Base-by-base conservation (phyloP, 2,797 vertebrate species). In the Scolopax bukidnonensis region DNA sequence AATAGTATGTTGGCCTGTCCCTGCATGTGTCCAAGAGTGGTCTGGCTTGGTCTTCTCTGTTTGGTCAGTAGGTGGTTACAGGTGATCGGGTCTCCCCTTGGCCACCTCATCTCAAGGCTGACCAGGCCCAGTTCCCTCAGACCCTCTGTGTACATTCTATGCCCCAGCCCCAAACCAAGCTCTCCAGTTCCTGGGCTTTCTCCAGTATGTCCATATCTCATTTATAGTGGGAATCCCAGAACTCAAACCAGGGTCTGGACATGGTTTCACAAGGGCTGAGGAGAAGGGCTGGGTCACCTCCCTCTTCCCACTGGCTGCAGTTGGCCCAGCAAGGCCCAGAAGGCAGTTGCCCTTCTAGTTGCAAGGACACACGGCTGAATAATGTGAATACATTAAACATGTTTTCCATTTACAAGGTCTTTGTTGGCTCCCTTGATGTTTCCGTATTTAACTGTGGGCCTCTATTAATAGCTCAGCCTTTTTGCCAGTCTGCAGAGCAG, bases 251-350 rank as follows among this genome's bases (percentile, higher is more conserved):
- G 53, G 10, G 0, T 61, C 47, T 69, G 61, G 69, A 25, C 0
- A 0, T 20, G 28, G 50, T 57, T 56, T 64, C 20, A 23, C 3
- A 0, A 0, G 28, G 57, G 4, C 4, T 0, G 1, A 47, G 36
- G 11, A 23, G 30, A 64, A 32, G 33, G 36, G 6, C 40, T 20
- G 12, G 61, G 33, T 33, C 33, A 20, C 32, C 12, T 82, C 20
- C 11, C 25, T 7, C 0, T 0, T 11, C 5, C 20, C 16, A 5
- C 74, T 2, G 2, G 11, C 28, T 25, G n/a, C 6, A 0, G 7
- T 16, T 3, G 6, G n/a, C 60, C 59, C 48, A 5, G 10, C 10
- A 8, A 10, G n/a, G 13, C 40, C 41, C 15, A 0, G 24, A 7
- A 0, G 1, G 4, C 9, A 3, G 4, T 18, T 0, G 0, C 59